Evolutionary conservation across 2,888 invertebrate species (phyloP).

Genomic region (Cetonia aurata): DNA sequence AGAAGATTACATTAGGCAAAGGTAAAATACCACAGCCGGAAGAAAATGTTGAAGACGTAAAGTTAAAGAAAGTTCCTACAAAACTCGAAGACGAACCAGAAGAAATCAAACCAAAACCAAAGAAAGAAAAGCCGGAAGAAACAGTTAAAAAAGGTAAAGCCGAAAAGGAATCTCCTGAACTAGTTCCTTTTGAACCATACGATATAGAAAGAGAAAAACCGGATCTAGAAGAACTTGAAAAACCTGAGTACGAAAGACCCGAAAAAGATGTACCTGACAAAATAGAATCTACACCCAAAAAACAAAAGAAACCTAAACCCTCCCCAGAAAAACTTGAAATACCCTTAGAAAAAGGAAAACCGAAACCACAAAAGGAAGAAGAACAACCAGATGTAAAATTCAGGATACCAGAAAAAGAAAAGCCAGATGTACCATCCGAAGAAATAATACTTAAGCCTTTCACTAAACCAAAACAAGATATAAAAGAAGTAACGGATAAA

Average conservation of each 20-base stretch:
- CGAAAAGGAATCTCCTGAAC: slow-evolving; percentile 60
- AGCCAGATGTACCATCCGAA: slow-evolving; percentile 58
- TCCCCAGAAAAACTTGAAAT: slow-evolving; percentile 45
- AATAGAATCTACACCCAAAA: slow-evolving; percentile 53
- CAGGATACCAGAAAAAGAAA: slow-evolving; percentile 55
- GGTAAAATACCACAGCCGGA: slow-evolving; percentile 65
- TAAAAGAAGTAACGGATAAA: slow-evolving; percentile 51
- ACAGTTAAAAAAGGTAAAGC: slow-evolving; percentile 53
- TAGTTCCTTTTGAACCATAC: slow-evolving; percentile 62
- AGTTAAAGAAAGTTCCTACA: slow-evolving; percentile 64
- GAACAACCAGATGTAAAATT: slow-evolving; percentile 47
- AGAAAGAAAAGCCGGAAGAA: slow-evolving; percentile 46
- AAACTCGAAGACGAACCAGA: slow-evolving; percentile 60
- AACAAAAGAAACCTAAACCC: slow-evolving; percentile 56
- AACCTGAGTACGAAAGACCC: slow-evolving; percentile 60
- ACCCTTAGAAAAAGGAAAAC: slow-evolving; percentile 53
- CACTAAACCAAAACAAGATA: slow-evolving; percentile 54
- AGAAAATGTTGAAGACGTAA: slow-evolving; percentile 58
- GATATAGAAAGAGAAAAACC: slow-evolving; percentile 63
- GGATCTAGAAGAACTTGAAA: slow-evolving; percentile 60
- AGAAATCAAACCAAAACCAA: slow-evolving; percentile 45
- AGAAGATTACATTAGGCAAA: slow-evolving; percentile 65
- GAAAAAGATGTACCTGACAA: slow-evolving; percentile 54
- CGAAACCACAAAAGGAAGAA: slow-evolving; percentile 53
- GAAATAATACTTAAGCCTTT: slow-evolving; percentile 58